Conservation (phyloP, 2,797 vertebrate genomes). For the Buphagus erythrorhynchus region DNA sequence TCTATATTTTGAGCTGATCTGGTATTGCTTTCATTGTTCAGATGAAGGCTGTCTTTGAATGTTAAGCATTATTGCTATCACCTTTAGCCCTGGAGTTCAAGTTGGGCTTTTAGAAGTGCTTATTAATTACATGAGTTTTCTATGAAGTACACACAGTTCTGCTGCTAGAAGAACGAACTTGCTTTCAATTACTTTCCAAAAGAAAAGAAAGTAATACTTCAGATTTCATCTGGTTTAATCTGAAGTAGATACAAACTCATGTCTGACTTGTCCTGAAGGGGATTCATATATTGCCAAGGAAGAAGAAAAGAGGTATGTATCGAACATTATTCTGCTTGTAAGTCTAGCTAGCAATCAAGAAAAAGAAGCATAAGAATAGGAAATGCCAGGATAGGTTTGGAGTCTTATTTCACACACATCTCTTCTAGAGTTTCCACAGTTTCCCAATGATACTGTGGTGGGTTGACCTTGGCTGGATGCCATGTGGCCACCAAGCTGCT, state of each 20-base stretch:
- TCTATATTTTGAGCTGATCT: neutral
- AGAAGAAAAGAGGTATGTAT: neutral
- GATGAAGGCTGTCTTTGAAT: neutral
- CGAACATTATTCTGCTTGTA: neutral
- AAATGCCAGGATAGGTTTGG: neutral
- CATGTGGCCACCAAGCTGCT: neutral
- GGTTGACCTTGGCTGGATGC: neutral
- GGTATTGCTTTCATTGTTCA: neutral
- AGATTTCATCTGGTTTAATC: neutral
- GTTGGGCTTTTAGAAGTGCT: neutral
- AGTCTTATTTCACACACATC: neutral
- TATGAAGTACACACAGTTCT: neutral
- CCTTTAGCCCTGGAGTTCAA: neutral
- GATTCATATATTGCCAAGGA: neutral
- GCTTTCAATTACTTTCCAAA: slow-evolving; percentile 3
- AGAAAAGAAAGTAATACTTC: neutral
- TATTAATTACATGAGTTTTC: neutral
- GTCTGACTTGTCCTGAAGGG: neutral
- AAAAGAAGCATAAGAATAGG: neutral
- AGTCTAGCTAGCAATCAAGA: neutral
- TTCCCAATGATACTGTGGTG: neutral
- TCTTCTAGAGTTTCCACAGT: neutral
- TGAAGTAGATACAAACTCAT: neutral
- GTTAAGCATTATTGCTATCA: neutral
- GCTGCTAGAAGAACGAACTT: neutral